Evolutionary conservation across 2,797 vertebrate genomes (phyloP), one percentile per base, ranked within the genome.

Genomic region (Glyptemys insculpta): DNA sequence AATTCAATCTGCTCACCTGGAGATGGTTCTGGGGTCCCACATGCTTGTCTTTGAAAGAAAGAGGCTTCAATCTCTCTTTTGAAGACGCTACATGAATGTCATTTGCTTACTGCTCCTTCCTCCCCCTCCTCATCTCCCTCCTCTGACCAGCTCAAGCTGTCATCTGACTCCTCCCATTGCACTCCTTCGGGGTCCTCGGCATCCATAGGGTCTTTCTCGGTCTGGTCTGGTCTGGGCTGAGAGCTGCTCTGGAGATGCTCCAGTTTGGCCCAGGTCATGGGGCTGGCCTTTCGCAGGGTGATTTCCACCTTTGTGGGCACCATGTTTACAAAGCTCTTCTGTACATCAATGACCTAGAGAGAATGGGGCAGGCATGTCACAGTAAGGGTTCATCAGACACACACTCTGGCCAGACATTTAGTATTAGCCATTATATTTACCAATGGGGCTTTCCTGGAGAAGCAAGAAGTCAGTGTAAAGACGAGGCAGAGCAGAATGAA

Each of bases 261-360:
- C 97, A 99, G 98, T 97, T 99, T 99, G 31, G 98, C 99, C 99
- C 99, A 99, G 86, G 98, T 94, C 83, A 99, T 98, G 8, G 97
- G 97, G 95, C 99, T 98, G 16, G 98, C 98, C 97, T 99, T 99
- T 81, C 96, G 95, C 87, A 99, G 98, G 4, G 85, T 97, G 88
- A 99, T 98, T 98, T 99, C 99, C 95, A 99, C 99, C 97, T 99
- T 99, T 96, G 99, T 98, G 2, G 99, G 98, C 78, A 99, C 98
- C 98, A 99, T 98, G 97, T 93, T 99, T 90, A 99, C 99, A 6
- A 97, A 98, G 97, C 99, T 99, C 83, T 97, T 98, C 50, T 98
- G 98, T n/a, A 98, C 93, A 1, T 98, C 83, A 4, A 99, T 98
- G 94, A 99, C 99, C 99, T 99, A 74, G 72, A 78, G 79, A 76